phyloP scores from a whole-genome alignment of 2,888 invertebrate species.

The Aporophyla lueneburgensis region DNA sequence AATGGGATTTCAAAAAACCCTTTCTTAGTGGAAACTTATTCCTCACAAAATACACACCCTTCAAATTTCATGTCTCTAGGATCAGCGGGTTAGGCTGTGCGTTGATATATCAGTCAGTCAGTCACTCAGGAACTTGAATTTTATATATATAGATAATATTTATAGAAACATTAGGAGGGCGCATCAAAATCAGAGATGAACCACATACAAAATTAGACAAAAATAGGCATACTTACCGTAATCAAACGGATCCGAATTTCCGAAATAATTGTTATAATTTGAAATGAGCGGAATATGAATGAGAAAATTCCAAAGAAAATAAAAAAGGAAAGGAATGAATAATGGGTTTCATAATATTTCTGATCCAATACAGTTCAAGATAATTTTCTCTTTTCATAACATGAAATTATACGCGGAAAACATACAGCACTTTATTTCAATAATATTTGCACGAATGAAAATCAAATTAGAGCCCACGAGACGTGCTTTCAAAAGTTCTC shows the following conservation, averaged over 20 bases:
- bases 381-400: conserved; percentile 1
- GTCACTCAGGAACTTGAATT: too few relatives aligned
- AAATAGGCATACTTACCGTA: not conserved
- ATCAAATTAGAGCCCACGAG: conserved; percentile 34
- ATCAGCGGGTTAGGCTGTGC: too few relatives aligned
- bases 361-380: not conserved
- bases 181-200: not conserved
- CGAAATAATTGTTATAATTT: not conserved
- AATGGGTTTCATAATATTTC: not conserved
- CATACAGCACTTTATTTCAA: conserved; percentile 7
- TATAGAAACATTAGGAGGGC: not conserved
- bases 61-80: too few relatives aligned
- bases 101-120: too few relatives aligned
- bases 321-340: not conserved
- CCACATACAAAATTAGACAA: not conserved
- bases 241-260: not conserved
- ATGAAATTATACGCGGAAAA: conserved; percentile 6
- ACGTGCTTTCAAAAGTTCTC: not conserved
- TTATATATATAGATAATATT: too few relatives aligned
- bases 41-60: too few relatives aligned
- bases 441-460: conserved; percentile 24
- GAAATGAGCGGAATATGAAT: not conserved
- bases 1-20: too few relatives aligned
- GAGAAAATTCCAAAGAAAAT: not conserved
- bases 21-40: too few relatives aligned